These are phyloP conservation scores for Ianthella basta DNA, from an alignment of 37 sponge, comb jelly and placozoan genomes.

Conservation along the genomic window DNA sequence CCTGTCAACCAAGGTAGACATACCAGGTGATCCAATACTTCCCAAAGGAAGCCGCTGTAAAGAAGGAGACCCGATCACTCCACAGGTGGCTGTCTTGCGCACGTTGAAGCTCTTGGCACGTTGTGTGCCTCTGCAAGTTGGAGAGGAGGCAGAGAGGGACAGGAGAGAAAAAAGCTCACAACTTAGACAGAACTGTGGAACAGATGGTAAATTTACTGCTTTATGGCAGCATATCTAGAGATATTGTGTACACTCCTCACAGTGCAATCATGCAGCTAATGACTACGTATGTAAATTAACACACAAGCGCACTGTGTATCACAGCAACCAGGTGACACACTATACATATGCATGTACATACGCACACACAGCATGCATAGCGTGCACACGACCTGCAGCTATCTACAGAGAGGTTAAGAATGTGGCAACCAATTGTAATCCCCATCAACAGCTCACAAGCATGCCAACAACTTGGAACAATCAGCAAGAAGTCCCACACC, in stretches of 20 bases:
- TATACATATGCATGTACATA: neutral
- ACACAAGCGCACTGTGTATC: neutral
- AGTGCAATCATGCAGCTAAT: neutral
- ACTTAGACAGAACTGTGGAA: neutral
- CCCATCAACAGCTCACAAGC: too few species aligned
- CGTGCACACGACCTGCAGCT: too few species aligned
- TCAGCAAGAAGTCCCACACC: too few species aligned
- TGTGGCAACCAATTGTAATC: too few species aligned
- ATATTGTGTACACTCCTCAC: neutral
- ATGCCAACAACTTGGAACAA: too few species aligned
- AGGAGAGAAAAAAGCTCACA: neutral
- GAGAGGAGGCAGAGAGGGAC: neutral
- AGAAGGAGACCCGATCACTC: slow-evolving; percentile 12
- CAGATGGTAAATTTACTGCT: neutral
- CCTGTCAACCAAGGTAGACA: neutral
- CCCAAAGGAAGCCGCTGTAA: neutral
- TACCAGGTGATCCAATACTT: slow-evolving; percentile 4
- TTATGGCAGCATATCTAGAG: neutral
- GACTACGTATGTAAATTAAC: neutral
- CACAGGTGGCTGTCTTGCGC: slow-evolving; percentile 12
- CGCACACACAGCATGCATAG: neutral
- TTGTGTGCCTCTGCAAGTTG: neutral
- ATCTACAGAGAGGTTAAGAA: too few species aligned
- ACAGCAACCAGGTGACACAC: too few species aligned
- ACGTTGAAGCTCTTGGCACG: slow-evolving; percentile 13